phyloP scores from a whole-genome alignment of 2,113 vertebrate species.

The Otus sunia region DNA sequence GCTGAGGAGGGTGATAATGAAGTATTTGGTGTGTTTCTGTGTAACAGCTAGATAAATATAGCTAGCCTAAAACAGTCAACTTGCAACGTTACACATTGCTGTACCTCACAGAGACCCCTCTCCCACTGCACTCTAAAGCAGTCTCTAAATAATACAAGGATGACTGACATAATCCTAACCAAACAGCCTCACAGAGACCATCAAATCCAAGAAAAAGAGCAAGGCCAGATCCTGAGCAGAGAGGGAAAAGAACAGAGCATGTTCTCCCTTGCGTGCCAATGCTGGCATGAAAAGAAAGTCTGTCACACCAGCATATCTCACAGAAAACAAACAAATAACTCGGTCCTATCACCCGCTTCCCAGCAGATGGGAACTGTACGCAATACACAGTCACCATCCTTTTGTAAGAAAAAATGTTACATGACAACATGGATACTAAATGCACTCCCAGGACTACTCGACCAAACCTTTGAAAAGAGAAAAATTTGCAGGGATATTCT shows the following conservation, averaged over 20 bases:
- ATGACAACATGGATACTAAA: not conserved
- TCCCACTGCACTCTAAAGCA: not conserved
- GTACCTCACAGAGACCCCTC: not conserved
- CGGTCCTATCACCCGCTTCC: not conserved
- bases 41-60: not conserved
- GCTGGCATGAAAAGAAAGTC: not conserved
- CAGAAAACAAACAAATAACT: conserved; percentile 37
- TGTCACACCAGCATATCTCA: not conserved
- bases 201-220: not conserved
- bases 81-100: not conserved
- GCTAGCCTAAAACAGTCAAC: not conserved
- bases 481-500: not conserved
- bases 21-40: not conserved
- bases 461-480: not conserved
- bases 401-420: not conserved
- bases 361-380: not conserved
- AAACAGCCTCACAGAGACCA: not conserved
- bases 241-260: not conserved
- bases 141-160: not conserved
- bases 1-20: not conserved
- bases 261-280: not conserved
- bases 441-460: not conserved
- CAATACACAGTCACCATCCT: not conserved
- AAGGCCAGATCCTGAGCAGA: not conserved
- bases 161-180: not conserved